Evolutionary conservation across 2,888 invertebrate genomes (phyloP), one percentile per base, ranked within the genome.

Genomic region (Ophraella communa): DNA sequence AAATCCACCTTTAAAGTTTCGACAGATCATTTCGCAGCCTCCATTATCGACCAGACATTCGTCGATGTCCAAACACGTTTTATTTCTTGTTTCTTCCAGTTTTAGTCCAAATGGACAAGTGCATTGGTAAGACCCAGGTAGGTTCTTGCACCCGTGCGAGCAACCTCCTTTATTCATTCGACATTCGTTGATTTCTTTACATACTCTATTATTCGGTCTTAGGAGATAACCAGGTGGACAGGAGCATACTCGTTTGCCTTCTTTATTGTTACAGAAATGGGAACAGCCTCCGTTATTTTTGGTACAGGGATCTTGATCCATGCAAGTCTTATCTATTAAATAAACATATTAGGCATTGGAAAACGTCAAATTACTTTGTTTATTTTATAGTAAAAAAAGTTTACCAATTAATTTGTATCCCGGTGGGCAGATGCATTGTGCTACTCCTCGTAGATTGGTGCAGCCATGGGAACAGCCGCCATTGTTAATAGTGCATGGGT

Each of bases 101-200:
- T 71, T 70, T 66, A 81, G 82, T 0, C 86, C 86, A 5, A 76
- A 68, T 0, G 83, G 83, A 66, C 86, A 87, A 3, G 78, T 76
- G 67, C 88, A 88, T 47, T 80, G 77, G 58, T 80, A 83, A 23
- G 84, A 79, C 1, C 86, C 87, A 11, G 83, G 82, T 2, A 81
- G 79, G 62, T 87, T 86, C 53, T 82, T 78, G 74, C 91, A 91
- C 18, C 84, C 82, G 62, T 90, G 89, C 3, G 86, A 85, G 76
- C 91, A 91, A 30, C 86, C 87, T 0, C 87, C 88, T 66, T 88
- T 87, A 59, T 84, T 83, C 0, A 78, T 71, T 7, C 79, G 78
- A 70, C 91, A 91, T 58, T 87, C 87, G 74, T 89, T 85, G 5
- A 87, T 79, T 76, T 86, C 85, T 27, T 76, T 78, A 67, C 85